Conservation (phyloP, 2,797 vertebrate genomes). For the Rallus crepitans region DNA sequence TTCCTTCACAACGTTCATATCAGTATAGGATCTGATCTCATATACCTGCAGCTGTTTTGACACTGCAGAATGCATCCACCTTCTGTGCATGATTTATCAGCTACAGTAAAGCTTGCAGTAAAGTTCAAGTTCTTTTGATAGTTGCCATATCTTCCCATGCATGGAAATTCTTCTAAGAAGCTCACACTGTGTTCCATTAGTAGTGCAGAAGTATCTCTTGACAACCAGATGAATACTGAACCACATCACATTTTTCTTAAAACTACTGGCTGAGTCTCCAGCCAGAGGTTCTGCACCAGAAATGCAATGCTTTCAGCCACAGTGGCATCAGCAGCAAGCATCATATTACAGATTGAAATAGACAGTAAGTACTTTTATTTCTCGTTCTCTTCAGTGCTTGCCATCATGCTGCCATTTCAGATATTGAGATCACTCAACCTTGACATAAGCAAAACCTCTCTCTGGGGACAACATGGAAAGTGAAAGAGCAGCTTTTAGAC, state of each 20-base stretch:
- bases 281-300: neutral
- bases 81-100: neutral
- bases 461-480: neutral
- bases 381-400: slow-evolving; percentile 5
- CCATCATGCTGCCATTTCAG: slow-evolving; percentile 13
- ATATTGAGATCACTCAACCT: slow-evolving; percentile 27
- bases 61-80: neutral
- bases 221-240: neutral
- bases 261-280: neutral
- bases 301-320: neutral
- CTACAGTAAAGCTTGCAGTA: neutral
- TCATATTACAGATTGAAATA: slow-evolving; percentile 12
- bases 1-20: neutral
- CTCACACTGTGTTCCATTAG: neutral
- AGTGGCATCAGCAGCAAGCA: neutral
- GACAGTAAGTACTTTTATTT: neutral
- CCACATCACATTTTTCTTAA: neutral
- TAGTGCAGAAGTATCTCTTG: neutral
- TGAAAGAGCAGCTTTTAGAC: slow-evolving; percentile 8
- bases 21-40: neutral
- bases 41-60: neutral
- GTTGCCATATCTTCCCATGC: neutral
- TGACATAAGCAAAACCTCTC: neutral
- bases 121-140: neutral
- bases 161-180: neutral